Percentiles rank a stretch among this genome's conserved stretches.
phyloP scores from a whole-genome alignment of 1,140 invertebrate genomes.

The Luehdorfia chinensis region DNA sequence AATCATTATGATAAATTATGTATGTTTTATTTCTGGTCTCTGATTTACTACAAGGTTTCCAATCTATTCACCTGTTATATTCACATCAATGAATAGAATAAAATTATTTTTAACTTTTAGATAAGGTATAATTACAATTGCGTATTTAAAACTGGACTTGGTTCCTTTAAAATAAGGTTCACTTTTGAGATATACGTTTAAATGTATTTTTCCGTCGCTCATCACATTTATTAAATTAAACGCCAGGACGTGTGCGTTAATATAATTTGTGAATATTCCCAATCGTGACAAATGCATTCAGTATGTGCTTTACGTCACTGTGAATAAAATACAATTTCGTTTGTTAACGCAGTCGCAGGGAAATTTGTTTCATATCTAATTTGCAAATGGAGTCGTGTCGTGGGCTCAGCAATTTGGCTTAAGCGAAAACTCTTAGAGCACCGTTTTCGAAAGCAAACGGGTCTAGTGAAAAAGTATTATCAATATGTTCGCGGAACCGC shows the following conservation, averaged over 20 bases:
- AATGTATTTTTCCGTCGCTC: slow-evolving; percentile 2
- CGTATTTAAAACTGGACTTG: not conserved
- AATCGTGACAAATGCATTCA: not conserved
- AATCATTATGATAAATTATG: slow-evolving; percentile 30
- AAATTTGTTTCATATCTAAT: slow-evolving; percentile 45
- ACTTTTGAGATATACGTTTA: not conserved
- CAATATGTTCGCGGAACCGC: slow-evolving; percentile 12
- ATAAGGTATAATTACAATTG: too few relatives aligned
- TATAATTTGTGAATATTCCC: slow-evolving; percentile 19
- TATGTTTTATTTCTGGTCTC: slow-evolving; percentile 15
- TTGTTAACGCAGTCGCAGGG: not conserved
- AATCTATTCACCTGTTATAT: not conserved
- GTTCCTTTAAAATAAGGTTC: not conserved
- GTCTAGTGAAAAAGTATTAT: slow-evolving; percentile 24
- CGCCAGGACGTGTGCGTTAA: slow-evolving; percentile 17
- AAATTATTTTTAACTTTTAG: too few relatives aligned
- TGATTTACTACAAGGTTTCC: not conserved
- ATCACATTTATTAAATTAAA: slow-evolving; percentile 19
- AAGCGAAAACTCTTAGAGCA: slow-evolving; percentile 56
- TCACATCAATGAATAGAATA: slow-evolving; percentile 18
- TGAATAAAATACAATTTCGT: slow-evolving; percentile 18
- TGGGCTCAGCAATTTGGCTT: slow-evolving; percentile 65
- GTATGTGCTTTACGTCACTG: slow-evolving; percentile 6
- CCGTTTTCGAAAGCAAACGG: slow-evolving; percentile 31
- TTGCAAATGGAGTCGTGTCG: slow-evolving; percentile 70